Evolutionary conservation across 2,113 vertebrate species (phyloP), one percentile per base, ranked within the genome.

Genomic region (Saccopteryx bilineata): DNA sequence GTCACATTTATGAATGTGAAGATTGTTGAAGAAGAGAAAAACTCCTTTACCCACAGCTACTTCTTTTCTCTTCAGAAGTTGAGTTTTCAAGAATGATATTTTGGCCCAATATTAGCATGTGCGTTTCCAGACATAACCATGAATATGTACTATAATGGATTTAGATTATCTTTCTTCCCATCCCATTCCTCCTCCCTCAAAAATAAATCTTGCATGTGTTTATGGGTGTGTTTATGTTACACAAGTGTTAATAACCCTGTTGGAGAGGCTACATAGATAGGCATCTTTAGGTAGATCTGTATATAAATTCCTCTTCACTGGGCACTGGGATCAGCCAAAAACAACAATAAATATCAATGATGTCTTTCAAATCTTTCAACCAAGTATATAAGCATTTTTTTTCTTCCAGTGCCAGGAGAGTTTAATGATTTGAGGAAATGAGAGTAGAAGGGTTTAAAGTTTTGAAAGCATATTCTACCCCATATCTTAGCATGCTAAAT

Each of bases 311-410:
- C 74, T 96, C 79, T 91, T 79, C 72, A 65, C 28, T 90, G 88
- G 81, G 69, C 78, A 86, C 63, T 93, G 60, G 46, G 85, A 54
- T 83, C 21, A 60, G 72, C 80, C 87, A 82, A 96, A 96, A 95
- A 39, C 81, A 96, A 85, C 66, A 96, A 75, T 79, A 92, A 96
- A 84, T 95, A 97, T 92, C 89, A 96, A 71, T 86, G 89, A 92
- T 96, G 76, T 85, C 86, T 95, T 96, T 97, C 93, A 82, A 87
- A 96, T 71, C 50, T 97, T 79, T 93, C 89, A 94, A 50, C 33
- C 50, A 21, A 90, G 23, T 31, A 90, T 58, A 90, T 63, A 84
- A 93, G 14, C 23, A 65, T 61, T 84, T 74, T 33, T 91, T 58
- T 75, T 26, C 50, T 65, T 63, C 39, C 46, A 86, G 1, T 63